Evolutionary conservation across 2,888 invertebrate species (phyloP), one percentile per base, ranked within the genome.

Genomic region (Fragum fragum): DNA sequence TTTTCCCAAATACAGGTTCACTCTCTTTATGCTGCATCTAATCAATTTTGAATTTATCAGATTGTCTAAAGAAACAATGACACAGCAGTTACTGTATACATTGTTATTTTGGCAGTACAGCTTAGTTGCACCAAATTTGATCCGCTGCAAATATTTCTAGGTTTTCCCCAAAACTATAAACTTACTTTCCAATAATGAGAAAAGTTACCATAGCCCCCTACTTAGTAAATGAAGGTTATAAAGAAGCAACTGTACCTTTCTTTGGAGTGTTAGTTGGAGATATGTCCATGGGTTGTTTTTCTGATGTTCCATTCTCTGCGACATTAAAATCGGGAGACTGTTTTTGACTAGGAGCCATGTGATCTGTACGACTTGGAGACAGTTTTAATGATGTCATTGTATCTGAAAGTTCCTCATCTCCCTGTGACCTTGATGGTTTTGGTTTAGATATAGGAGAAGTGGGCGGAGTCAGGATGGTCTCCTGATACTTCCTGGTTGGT

Each of bases 391-490:
- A 1, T 14, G 42, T 21, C 29, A 66, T 42, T 16, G 23, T 42
- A 14, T 39, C 23, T 16, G 42, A 36, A 1, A 26, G 23, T 14
- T 42, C 66, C 9, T 42, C 29, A 3, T 26, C 39, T 5, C 5
- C 39, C 14, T 5, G n/a, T 29, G 3, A 7, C 3, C 16, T 32
- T 1, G 32, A 32, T 21, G 42, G 66, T 42, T 42, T 66, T 18
- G 42, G 21, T 73, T 55, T 73, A 16, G 23, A 36, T 28, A 73
- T 75, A 0, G 85, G 85, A 6, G 85, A 85, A 47, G 18, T 52
- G 63, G 85, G 82, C 21, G 85, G 85, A 57, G 85, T 85, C n/a
- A 80, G 70, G 18, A 76, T 61, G 14, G 76, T 74, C 28, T 83
- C 79, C 69, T 76, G 69, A 52, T 83, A 83, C 28, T 76, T 55